These are phyloP conservation scores for Volucella zonaria DNA, from an alignment of 2,888 invertebrate genomes.

Conservation along the genomic window DNA sequence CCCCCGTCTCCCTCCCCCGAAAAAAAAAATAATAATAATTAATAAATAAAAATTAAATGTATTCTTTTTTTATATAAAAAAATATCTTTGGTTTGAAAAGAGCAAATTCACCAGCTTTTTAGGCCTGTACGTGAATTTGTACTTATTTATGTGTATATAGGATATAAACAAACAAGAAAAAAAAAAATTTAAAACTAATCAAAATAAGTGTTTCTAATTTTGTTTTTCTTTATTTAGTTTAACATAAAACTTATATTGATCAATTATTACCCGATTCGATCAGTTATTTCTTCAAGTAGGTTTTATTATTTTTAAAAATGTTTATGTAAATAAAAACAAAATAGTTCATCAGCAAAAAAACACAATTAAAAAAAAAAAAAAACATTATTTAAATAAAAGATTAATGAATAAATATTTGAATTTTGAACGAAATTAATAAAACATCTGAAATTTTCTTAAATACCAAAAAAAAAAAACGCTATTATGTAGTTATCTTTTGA, in stretches of 20 bases:
- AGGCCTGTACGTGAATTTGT: constrained; percentile 41
- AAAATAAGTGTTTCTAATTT: constrained; percentile 11
- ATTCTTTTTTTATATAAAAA: constrained; percentile 21
- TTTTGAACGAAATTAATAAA: constrained; percentile 34
- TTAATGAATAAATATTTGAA: constrained; percentile 44
- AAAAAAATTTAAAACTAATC: not conserved
- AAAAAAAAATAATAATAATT: not conserved
- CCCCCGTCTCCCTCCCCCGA: not conserved
- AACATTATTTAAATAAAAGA: not conserved
- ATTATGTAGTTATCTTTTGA: not conserved
- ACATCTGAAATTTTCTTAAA: not conserved
- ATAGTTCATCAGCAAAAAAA: constrained; percentile 19
- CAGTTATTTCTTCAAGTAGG: not conserved
- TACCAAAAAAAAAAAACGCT: not conserved
- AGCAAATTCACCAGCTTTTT: constrained; percentile 13
- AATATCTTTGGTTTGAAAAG: constrained; percentile 23
- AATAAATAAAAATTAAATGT: constrained; percentile 14
- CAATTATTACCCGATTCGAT: constrained; percentile 1
- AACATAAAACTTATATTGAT: not conserved
- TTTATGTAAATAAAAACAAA: constrained; percentile 43
- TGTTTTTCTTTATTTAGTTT: not conserved
- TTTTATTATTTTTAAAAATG: constrained; percentile 26
- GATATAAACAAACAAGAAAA: constrained; percentile 31
- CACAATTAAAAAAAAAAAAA: not conserved
- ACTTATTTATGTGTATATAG: constrained; percentile 41